phyloP scores from a whole-genome alignment of 2,797 vertebrate genomes.

The Eospalax fontanierii region DNA sequence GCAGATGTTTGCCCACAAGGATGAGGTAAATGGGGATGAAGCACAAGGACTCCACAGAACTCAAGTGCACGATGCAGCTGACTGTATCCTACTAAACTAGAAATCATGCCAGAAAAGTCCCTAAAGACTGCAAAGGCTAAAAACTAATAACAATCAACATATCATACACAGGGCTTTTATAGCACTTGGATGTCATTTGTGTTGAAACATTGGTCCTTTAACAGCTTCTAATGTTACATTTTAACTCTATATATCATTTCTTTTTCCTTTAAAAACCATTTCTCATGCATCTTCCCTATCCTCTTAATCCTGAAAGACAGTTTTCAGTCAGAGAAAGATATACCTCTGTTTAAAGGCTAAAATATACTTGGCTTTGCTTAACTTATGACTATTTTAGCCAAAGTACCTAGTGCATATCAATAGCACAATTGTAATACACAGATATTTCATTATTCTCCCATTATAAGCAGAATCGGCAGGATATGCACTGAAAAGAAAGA shows the following conservation, averaged over 20 bases:
- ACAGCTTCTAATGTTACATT: slow-evolving; percentile 70
- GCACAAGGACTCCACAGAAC: slow-evolving; percentile 76
- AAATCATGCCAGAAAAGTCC: slow-evolving; percentile 67
- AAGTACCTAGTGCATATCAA: slow-evolving; percentile 74
- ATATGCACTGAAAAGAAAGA: slow-evolving; percentile 59
- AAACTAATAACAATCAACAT: slow-evolving; percentile 76
- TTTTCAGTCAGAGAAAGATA: slow-evolving; percentile 47
- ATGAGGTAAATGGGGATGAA: slow-evolving; percentile 87
- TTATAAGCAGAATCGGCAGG: slow-evolving; percentile 79
- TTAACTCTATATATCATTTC: slow-evolving; percentile 54
- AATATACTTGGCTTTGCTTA: slow-evolving; percentile 52
- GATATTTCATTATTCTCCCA: slow-evolving; percentile 81
- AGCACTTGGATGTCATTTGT: slow-evolving; percentile 67
- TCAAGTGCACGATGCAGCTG: slow-evolving; percentile 70
- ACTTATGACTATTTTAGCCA: slow-evolving; percentile 63
- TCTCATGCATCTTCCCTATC: slow-evolving; percentile 16
- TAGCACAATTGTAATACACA: slow-evolving; percentile 68
- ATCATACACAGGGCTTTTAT: slow-evolving; percentile 14
- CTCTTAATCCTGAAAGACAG: slow-evolving; percentile 65
- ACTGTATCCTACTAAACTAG: slow-evolving; percentile 59
- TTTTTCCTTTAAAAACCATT: slow-evolving; percentile 72
- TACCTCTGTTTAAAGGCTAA: slow-evolving; percentile 75
- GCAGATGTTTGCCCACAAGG: slow-evolving; percentile 88
- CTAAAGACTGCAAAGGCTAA: slow-evolving; percentile 57
- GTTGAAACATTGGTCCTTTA: slow-evolving; percentile 68